These are phyloP conservation scores for Orthonyx spaldingii DNA, from an alignment of 2,113 vertebrate genomes.

Conservation along the genomic window DNA sequence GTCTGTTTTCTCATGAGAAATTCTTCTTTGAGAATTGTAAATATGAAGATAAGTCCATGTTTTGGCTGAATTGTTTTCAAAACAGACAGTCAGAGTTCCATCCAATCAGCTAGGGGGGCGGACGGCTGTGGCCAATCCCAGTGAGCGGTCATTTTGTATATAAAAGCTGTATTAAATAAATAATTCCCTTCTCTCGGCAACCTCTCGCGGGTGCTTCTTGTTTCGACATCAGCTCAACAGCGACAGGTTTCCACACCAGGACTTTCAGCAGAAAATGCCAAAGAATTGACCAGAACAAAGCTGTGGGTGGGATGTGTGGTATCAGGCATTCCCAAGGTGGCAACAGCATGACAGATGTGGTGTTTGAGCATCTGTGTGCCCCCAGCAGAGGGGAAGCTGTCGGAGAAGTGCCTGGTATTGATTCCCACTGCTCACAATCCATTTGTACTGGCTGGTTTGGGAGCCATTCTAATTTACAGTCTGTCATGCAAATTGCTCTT, in stretches of 20 bases:
- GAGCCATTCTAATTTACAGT: slow-evolving; percentile 52
- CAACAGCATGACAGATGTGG: background rate
- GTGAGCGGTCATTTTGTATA: no score
- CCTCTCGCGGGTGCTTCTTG: no score
- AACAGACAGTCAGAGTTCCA: no score
- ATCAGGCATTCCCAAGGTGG: background rate
- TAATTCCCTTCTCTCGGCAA: no score
- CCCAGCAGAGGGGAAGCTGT: slow-evolving; percentile 6
- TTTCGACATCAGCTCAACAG: no score
- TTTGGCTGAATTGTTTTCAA: no score
- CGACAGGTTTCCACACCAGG: background rate
- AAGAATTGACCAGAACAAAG: background rate
- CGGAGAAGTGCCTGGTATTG: background rate
- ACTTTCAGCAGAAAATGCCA: background rate
- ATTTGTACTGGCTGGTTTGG: slow-evolving; percentile 45
- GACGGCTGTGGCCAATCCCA: no score
- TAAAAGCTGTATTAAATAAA: no score
- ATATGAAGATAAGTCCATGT: no score
- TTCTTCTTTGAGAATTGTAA: no score
- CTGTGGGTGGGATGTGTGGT: background rate
- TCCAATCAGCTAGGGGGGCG: no score
- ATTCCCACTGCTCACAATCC: slow-evolving; percentile 28
- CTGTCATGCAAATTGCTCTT: slow-evolving; percentile 55
- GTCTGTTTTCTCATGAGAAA: no score
- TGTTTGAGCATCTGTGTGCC: background rate